Base-by-base conservation (phyloP, 2,888 invertebrate species). In the Theodoxus fluviatilis region DNA sequence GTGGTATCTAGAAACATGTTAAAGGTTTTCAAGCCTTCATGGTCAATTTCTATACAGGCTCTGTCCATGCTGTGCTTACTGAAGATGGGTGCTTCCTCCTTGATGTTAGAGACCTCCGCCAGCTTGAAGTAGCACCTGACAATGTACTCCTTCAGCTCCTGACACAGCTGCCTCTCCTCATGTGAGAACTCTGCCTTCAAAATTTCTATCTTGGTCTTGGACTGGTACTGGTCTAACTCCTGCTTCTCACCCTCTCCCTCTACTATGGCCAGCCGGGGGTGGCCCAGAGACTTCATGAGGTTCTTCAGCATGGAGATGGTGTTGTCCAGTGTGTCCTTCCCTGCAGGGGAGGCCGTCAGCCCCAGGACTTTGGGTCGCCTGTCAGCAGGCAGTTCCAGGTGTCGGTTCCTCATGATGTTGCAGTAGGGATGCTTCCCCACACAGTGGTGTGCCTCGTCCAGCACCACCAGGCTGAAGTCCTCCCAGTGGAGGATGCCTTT, bases 391-490 rank as follows among this genome's bases (percentile, higher is more conserved):
- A 76, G 70, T 35, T 61, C 33, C 28, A 59, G 64, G 70, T 83
- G 82, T 69, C 78, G 75, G 3, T 63, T 68, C 3, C 71, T 59
- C 12, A 84, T 74, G 4, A 84, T 74, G 6, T 57, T 70, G 47
- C 78, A 79, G 74, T 80, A 85, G 1, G 84, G 83, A 69, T 85
- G 85, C 7, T 73, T 74, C 68, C 83, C 83, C n/a, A 72, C 75
- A 72, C 83, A 85, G 72, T 85, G 85, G 63, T 85, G 85, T 1
- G 81, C 83, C 72, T 85, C 85, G 72, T 85, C 85, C 71, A 85
- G 75, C 12, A 83, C 79, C 63, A 82, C 80, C 43, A 85, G 76
- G 35, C 80, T 78, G 70, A 80, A 79, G 72, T 83, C 81, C 6
- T 74, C 69, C 83, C 83, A 83, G n/a, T 74, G 68, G 22, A 83